These are phyloP conservation scores for Naso thynnoides DNA, from an alignment of 2,797 vertebrate genomes.

Conservation along the genomic window DNA sequence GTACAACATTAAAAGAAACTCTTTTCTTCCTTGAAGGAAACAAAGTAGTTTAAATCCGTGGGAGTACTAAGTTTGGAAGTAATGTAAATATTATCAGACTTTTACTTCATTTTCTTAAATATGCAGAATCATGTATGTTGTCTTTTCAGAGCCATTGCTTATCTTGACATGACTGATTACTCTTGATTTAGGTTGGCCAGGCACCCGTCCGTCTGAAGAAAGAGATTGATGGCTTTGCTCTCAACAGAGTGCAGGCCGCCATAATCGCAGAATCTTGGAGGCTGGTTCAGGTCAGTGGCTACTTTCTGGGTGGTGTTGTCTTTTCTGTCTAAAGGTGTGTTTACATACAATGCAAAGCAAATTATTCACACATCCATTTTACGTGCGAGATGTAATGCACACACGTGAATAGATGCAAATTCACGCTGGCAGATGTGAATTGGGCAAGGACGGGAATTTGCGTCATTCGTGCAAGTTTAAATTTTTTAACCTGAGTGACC, in stretches of 20 bases:
- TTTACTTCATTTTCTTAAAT: not conserved
- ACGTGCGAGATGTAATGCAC: too few relatives aligned
- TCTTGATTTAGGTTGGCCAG: conserved; percentile 86
- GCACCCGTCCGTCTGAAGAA: conserved; percentile 89
- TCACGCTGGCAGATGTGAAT: too few relatives aligned
- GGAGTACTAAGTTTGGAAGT: not conserved
- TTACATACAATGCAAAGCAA: too few relatives aligned
- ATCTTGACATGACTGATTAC: conserved; percentile 2
- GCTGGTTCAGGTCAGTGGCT: conserved; percentile 89
- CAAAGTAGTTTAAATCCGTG: not conserved
- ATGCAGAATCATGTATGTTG: not conserved
- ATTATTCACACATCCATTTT: too few relatives aligned
- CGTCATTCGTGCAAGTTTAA: too few relatives aligned
- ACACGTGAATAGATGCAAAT: too few relatives aligned
- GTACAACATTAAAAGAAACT: not conserved
- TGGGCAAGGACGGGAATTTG: too few relatives aligned
- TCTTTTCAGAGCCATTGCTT: not conserved
- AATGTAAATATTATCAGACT: not conserved
- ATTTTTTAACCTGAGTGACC: too few relatives aligned
- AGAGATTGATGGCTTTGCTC: conserved; percentile 93
- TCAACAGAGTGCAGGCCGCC: conserved; percentile 96
- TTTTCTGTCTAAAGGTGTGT: too few relatives aligned
- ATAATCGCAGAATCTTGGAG: conserved; percentile 96
- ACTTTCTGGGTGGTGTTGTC: not conserved
- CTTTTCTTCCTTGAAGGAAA: not conserved